Base-by-base conservation (phyloP, 2,888 invertebrate genomes). In the Cybosia mesomella region DNA sequence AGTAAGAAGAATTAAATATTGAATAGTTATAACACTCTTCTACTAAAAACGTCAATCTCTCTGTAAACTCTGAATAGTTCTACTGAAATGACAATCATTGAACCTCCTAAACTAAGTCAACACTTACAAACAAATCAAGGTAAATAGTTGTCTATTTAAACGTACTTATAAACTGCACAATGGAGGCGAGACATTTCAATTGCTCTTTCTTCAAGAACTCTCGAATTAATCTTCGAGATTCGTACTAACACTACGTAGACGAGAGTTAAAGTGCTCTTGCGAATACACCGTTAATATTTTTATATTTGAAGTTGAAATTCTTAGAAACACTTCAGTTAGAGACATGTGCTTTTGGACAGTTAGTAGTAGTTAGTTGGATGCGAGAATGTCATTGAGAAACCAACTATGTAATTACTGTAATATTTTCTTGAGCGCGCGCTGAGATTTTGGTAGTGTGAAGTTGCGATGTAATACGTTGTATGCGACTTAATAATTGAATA, bases 211-310 rank as follows among this genome's bases (percentile, higher is more conserved):
- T 73, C 65, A 68, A 80, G 79, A 22, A 64, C 77, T 54, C 81
- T 80, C 68, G 77, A 74, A 76, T 81, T 77, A 88, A 87, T 87
- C 87, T 83, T 86, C 83, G 83, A 86, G 86, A 85, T 87, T 86
- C 85, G 77, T 81, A 83, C 83, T 83, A 84, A 80, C 77, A 81
- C 82, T 74, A 76, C 68, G 70, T 70, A 64, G 71, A 72, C 70
- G 66, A n/a, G 36, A 71, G 32, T 68, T 83, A 66, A 77, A 88
- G 85, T 72, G 83, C 81, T 70, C 87, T 89, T 78, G 90, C 90
- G 77, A 89, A 90, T 89, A 83, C 83, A 85, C 90, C 90, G 91
- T 91, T 91, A 91, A 85, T 85, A 87, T 86, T 80, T 73, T 76
- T 68, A 59, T 75, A 61, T 72, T 61, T 57, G 4, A 62, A 63